A percentile compares a stretch with the other conserved stretches of the same genome.
Conservation (phyloP, 2,888 invertebrate genomes). For the Crocallis elinguaria region DNA sequence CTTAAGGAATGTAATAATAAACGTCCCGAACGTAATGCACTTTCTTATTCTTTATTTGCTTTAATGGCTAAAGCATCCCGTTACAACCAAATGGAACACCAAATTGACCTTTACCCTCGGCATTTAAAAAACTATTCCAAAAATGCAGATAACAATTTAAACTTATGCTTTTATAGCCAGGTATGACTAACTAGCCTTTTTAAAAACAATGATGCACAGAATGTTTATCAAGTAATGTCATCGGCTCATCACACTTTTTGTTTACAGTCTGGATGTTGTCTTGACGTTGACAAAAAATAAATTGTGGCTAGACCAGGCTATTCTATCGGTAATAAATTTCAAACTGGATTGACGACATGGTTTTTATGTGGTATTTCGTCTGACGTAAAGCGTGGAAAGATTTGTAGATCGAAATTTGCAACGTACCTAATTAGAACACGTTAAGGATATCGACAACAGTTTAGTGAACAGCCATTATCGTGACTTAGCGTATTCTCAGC, state of each 20-base stretch:
- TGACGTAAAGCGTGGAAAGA: constrained; percentile 24
- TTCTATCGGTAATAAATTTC: constrained; percentile 27
- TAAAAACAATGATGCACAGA: constrained; percentile 21
- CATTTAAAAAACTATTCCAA: constrained; percentile 25
- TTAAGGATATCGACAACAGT: constrained; percentile 13
- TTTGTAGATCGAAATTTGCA: constrained; percentile 16
- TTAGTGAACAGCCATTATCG: too few relatives aligned
- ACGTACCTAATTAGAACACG: neutral
- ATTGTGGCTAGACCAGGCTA: constrained; percentile 22
- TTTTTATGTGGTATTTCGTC: constrained; percentile 25
- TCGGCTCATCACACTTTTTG: constrained; percentile 18
- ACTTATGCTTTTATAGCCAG: constrained; percentile 4
- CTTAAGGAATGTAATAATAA: neutral
- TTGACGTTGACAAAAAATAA: constrained; percentile 22
- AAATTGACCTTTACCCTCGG: constrained; percentile 18
- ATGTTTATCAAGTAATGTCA: constrained; percentile 24
- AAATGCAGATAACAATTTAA: constrained; percentile 16
- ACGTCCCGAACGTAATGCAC: neutral
- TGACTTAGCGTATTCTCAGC: too few relatives aligned
- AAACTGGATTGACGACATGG: constrained; percentile 32
- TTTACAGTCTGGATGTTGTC: constrained; percentile 10
- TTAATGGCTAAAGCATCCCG: constrained; percentile 1
- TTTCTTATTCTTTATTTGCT: constrained; percentile 1
- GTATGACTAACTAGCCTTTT: constrained; percentile 10
- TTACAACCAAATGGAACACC: constrained; percentile 14